Evolutionary conservation across 2,113 vertebrate species (phyloP).

Genomic region (Alectura lathami): DNA sequence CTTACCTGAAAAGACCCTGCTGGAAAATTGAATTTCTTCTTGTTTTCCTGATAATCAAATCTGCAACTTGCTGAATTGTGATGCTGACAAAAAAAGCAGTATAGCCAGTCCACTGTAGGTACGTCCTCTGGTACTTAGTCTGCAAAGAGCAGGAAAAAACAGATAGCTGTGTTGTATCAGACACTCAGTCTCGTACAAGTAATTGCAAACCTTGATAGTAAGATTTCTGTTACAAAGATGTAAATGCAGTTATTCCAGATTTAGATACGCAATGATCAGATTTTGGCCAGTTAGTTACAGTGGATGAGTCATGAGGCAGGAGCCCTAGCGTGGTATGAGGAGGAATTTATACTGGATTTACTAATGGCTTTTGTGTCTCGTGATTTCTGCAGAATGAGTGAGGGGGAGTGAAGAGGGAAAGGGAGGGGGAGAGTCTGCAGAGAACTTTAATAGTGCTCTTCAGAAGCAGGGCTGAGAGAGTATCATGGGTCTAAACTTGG

Average conservation of each 20-base stretch:
- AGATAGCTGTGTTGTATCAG: accelerated
- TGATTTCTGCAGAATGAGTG: background rate
- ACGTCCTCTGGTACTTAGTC: slow-evolving; percentile 76
- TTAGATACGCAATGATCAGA: background rate
- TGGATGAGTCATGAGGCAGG: background rate
- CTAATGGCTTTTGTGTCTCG: background rate
- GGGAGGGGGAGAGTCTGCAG: background rate
- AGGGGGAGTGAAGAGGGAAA: background rate
- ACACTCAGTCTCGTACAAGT: accelerated
- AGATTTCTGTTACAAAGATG: background rate
- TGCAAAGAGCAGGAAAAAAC: slow-evolving; percentile 14
- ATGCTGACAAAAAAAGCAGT: slow-evolving; percentile 84
- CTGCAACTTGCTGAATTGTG: slow-evolving; percentile 81
- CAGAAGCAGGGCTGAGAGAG: background rate
- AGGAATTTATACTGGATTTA: background rate
- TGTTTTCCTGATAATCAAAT: slow-evolving; percentile 84
- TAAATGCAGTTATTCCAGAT: background rate
- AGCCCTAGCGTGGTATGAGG: background rate
- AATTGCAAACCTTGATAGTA: background rate
- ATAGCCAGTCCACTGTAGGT: slow-evolving; percentile 78
- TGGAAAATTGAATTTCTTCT: slow-evolving; percentile 81
- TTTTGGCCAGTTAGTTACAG: background rate
- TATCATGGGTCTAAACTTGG: background rate
- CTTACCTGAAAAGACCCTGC: slow-evolving; percentile 80
- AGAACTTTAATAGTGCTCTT: background rate